A percentile compares a stretch with the other conserved stretches of the same genome.
Conservation (phyloP, 2,888 invertebrate species). For the Meliscaeva auricollis region DNA sequence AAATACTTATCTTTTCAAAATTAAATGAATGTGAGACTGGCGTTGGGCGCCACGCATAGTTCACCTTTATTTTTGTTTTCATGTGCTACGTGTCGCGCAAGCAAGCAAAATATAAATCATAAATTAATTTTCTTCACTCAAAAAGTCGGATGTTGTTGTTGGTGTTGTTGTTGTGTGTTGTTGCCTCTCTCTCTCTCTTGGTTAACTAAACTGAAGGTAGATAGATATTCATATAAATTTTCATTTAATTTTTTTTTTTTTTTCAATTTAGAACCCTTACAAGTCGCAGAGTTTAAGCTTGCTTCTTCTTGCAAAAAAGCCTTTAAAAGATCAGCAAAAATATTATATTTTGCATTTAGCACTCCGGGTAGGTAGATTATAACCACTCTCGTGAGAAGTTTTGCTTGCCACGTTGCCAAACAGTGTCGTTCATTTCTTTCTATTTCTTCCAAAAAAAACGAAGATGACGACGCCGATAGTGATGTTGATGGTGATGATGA, state of each 20-base stretch:
- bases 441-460: slow-evolving; percentile 6
- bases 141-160: slow-evolving; percentile 41
- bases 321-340: slow-evolving; percentile 55
- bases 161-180: neutral
- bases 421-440: slow-evolving; percentile 3
- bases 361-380: slow-evolving; percentile 58
- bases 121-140: slow-evolving; percentile 70
- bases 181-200: slow-evolving; percentile 27
- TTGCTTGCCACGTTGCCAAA: neutral
- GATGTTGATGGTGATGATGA: slow-evolving; percentile 59
- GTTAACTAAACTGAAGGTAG: slow-evolving; percentile 32
- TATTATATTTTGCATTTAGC: slow-evolving; percentile 59
- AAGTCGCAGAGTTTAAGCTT: neutral
- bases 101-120: slow-evolving; percentile 69
- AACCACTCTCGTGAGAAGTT: slow-evolving; percentile 54
- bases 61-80: slow-evolving; percentile 27
- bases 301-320: neutral
- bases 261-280: slow-evolving; percentile 23
- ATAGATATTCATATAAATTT: slow-evolving; percentile 29
- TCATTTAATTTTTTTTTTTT: slow-evolving; percentile 18
- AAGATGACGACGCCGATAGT: slow-evolving; percentile 19
- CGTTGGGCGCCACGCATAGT: slow-evolving; percentile 38
- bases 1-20: neutral
- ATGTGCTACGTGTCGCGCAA: slow-evolving; percentile 48
- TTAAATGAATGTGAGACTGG: slow-evolving; percentile 10